Evolutionary conservation across 2,797 vertebrate genomes (phyloP), one percentile per base, ranked within the genome.

Genomic region (Manis pentadactyla): DNA sequence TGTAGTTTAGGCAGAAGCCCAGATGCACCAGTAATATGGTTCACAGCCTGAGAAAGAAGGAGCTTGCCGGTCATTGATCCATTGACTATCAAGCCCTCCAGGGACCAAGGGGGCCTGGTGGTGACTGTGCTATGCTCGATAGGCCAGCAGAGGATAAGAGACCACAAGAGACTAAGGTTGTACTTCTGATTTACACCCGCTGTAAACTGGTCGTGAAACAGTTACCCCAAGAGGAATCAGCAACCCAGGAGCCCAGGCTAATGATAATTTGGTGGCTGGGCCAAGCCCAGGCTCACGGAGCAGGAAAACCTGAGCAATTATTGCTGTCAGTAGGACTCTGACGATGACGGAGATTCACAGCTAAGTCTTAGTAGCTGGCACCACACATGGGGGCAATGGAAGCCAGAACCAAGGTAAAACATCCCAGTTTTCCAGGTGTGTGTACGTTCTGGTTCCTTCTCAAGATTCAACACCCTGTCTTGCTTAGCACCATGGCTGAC

Each of bases 401-500:
- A 94, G 49, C 29, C 49, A 85, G 57, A 87, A 37, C 55, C 42
- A 37, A 42, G 49, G 63, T 74, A 91, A 89, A 89, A 94, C n/a
- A 69, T 79, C 64, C 78, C 77, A 37, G 37, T 95, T 82, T 51
- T 42, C 57, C 0, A 5, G 31, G 4, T 73, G 27, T 93, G 49
- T 85, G 46, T 69, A 86, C 49, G 61, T 95, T 96, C 88, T 90
- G 69, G 69, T 95, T 96, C 55, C 77, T 94, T 79, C 90, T 90
- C 49, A 68, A 71, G 77, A 95, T 95, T 82, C 95, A 95, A 92
- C 82, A 71, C 0, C 0, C 57, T 90, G 64, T 91, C n/a, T 69
- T 27, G 59, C 74, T 21, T 46, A 90, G 87, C 0, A 0, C 84
- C 66, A 51, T 79, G 93, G 94, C 74, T 46, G 82, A 96, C 88